Conservation (phyloP, 1,140 invertebrate species). For the Brachionus rotundiformis region DNA sequence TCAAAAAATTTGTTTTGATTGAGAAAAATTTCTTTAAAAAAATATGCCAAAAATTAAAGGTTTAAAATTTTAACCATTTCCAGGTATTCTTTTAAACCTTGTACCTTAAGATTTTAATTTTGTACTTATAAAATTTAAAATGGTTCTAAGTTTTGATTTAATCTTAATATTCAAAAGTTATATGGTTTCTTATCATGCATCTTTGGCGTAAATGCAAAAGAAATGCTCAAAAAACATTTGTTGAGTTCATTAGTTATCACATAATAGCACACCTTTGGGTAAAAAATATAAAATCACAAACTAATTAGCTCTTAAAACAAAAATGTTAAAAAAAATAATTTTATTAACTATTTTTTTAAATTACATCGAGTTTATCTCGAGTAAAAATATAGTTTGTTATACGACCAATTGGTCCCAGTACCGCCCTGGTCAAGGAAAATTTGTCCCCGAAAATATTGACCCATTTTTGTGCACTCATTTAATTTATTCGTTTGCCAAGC, state of each 20-base stretch:
- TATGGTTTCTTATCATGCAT: not conserved
- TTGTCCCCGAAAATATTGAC: constrained; percentile 82
- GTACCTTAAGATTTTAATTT: too few relatives aligned
- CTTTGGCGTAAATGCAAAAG: too few relatives aligned
- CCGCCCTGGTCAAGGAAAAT: constrained; percentile 79
- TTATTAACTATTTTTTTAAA: not conserved
- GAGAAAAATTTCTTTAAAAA: too few relatives aligned
- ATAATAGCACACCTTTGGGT: not conserved
- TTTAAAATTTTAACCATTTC: too few relatives aligned
- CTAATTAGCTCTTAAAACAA: not conserved
- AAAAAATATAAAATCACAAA: not conserved
- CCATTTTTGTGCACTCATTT: constrained; percentile 83
- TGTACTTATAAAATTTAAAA: too few relatives aligned
- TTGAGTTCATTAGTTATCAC: not conserved
- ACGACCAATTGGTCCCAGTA: constrained; percentile 89
- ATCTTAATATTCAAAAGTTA: too few relatives aligned
- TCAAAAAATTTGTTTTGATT: too few relatives aligned
- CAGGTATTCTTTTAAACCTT: too few relatives aligned
- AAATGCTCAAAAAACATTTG: not conserved
- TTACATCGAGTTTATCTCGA: not conserved
- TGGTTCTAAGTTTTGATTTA: too few relatives aligned
- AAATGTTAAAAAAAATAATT: constrained; percentile 1
- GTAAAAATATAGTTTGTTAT: constrained; percentile 72
- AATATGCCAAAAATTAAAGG: too few relatives aligned
- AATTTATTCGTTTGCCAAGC: constrained; percentile 85